These are phyloP conservation scores for Saccostrea glomerata DNA, from an alignment of 1,140 invertebrate species.

Conservation along the genomic window DNA sequence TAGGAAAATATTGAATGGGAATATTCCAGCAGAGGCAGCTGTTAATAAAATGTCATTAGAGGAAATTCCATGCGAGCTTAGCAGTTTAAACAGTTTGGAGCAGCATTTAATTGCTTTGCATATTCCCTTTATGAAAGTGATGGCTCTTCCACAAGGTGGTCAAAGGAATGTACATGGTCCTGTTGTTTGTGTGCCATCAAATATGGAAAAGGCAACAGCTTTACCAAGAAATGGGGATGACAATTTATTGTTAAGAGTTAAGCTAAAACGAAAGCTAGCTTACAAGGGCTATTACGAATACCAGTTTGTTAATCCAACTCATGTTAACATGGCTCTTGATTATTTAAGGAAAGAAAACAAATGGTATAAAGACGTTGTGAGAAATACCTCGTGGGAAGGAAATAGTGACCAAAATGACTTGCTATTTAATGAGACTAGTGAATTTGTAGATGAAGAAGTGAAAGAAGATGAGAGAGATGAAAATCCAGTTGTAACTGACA, in stretches of 20 bases:
- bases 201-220: slow-evolving; percentile 12
- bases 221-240: slow-evolving; percentile 21
- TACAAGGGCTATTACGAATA: slow-evolving; percentile 43
- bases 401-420: no score
- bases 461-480: no score
- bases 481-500: background rate
- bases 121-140: no score
- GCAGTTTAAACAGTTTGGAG: slow-evolving; percentile 40
- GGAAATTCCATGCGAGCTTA: slow-evolving; percentile 34
- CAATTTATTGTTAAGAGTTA: slow-evolving; percentile 12
- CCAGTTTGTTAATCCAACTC: slow-evolving; percentile 21
- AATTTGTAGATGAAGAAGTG: no score
- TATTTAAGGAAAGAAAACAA: slow-evolving; percentile 3
- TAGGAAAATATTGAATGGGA: no score
- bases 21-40: no score
- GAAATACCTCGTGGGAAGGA: background rate
- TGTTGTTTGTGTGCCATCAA: no score
- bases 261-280: slow-evolving; percentile 37
- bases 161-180: no score
- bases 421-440: no score
- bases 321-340: background rate
- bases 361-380: slow-evolving; percentile 18
- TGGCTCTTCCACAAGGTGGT: no score
- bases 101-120: background rate
- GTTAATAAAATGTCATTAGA: slow-evolving; percentile 21